phyloP scores from a whole-genome alignment of 2,888 invertebrate species.

The Pristionchus entomophagus region DNA sequence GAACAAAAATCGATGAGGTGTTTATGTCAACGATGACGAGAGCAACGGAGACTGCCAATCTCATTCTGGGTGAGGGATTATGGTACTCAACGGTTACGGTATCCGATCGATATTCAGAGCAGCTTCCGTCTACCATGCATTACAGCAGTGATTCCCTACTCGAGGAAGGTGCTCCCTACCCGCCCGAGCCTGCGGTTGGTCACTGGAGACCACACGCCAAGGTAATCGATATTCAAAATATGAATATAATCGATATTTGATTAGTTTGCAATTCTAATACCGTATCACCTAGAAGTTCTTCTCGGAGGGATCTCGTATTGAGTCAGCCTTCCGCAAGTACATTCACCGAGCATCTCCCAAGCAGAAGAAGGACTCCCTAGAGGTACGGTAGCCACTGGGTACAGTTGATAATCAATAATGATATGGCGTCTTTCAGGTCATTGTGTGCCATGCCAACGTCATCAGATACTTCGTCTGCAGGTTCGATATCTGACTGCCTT shows the following conservation, averaged over 20 bases:
- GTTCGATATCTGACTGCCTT: conserved; percentile 79
- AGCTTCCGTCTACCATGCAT: conserved; percentile 22
- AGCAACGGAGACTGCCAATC: conserved; percentile 90
- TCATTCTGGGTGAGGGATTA: conserved; percentile 82
- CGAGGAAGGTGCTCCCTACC: conserved; percentile 93
- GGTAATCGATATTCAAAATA: conserved; percentile 80
- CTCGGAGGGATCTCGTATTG: conserved; percentile 72
- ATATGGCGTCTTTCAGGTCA: conserved; percentile 77
- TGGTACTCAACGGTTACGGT: too few relatives aligned
- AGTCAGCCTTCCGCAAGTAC: conserved; percentile 88
- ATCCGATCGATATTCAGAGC: too few relatives aligned
- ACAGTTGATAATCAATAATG: too few relatives aligned
- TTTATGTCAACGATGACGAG: conserved; percentile 93
- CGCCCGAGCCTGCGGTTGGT: conserved; percentile 91
- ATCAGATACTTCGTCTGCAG: conserved; percentile 94
- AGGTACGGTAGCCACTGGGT: too few relatives aligned
- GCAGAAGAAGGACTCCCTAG: conserved; percentile 88
- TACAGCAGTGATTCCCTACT: conserved; percentile 77
- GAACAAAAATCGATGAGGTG: conserved; percentile 81
- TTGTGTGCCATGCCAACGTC: conserved; percentile 98
- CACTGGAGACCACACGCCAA: conserved; percentile 89
- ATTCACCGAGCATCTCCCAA: conserved; percentile 89
- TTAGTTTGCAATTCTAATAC: too few relatives aligned
- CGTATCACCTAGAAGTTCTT: conserved; percentile 75
- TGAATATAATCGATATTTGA: not conserved